Evolutionary conservation across 2,888 invertebrate genomes (phyloP), one percentile per base, ranked within the genome.

Genomic region (Timandra comae): DNA sequence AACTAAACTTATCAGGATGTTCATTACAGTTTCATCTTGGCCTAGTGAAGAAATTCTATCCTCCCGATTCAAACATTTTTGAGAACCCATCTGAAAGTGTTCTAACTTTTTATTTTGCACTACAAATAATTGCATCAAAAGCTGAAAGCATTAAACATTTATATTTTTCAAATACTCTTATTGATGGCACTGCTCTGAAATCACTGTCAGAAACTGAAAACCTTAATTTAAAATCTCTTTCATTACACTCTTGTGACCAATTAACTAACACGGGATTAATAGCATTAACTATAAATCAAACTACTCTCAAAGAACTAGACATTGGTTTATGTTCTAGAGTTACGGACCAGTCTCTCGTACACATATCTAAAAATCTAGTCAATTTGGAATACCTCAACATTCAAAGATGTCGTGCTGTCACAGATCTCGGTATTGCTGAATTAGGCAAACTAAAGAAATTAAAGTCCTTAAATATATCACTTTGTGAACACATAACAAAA

Each of bases 11-110:
- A 40, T 89, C 90, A 13, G 89, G 88, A 5, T 91, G 91, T 48
- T 91, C 91, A 35, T 87, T 93, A 29, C 90, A 91, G 16, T 93
- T 92, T 62, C 92, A 92, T 60, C 76, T 85, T 38, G 91, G 90
- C 3, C 80, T 91, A 21, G 89, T 90, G 24, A 88, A 89, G 42
- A 89, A 89, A 38, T 92, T 91, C 66, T 92, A 92, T 70, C 89
- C 91, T 0, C 66, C 78, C 26, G 66, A 63, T 25, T 56, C 62
- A 27, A 58, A 78, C 39, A 61, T 79, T 35, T 73, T 66, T 43
- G 48, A 52, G 41, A 76, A 55, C 33, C 88, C 89, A 37, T 92
- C 91, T 27, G 91, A 91, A 52, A 90, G 90, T 52, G 90, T 93
- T 2, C 64, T 93, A 12, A 93, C 93, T 21, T 93, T 93, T 56